Conservation (phyloP, 2,888 invertebrate species). For the Sthenelais limicola region DNA sequence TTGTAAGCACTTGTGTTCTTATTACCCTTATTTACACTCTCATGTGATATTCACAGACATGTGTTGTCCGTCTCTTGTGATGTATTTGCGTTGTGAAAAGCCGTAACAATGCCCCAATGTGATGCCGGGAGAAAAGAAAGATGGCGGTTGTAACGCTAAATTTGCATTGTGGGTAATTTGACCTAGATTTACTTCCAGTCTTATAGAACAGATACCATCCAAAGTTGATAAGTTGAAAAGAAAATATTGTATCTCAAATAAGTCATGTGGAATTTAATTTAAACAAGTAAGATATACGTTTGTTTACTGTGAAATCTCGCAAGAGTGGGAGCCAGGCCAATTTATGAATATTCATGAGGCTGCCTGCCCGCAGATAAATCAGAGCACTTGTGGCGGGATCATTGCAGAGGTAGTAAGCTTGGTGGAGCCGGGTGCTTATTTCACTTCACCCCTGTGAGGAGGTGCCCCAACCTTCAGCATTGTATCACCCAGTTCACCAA, state of each 20-base stretch:
- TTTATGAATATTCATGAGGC: conserved; percentile 19
- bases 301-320: conserved; percentile 19
- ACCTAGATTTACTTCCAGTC: no score
- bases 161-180: conserved; percentile 19
- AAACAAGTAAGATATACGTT: no score
- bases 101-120: neutral
- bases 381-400: conserved; percentile 3
- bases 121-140: conserved; percentile 28
- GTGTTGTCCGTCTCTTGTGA: conserved; percentile 80
- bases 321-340: neutral
- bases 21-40: conserved; percentile 90
- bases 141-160: conserved; percentile 41
- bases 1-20: conserved; percentile 70
- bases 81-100: neutral
- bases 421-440: neutral
- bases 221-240: no score
- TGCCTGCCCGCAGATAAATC: neutral
- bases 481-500: no score
- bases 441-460: no score
- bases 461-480: no score
- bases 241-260: no score
- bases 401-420: neutral
- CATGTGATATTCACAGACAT: conserved; percentile 97
- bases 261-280: no score
- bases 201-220: no score